Conservation (phyloP, 2,113 vertebrate genomes). For the Pteropus alecto region DNA sequence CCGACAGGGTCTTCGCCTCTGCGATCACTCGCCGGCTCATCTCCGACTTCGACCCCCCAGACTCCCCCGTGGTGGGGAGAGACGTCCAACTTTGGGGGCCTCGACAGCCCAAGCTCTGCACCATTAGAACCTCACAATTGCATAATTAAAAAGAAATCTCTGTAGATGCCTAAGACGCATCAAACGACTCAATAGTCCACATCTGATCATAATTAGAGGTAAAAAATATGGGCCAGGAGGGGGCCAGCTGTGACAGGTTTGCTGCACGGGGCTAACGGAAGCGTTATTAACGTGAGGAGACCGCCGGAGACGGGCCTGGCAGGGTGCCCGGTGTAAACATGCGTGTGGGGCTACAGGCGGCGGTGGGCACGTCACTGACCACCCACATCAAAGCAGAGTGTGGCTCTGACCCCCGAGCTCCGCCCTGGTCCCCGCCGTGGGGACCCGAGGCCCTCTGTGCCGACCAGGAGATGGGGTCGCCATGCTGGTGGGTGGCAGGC, state of each 20-base stretch:
- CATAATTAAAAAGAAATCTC: conserved; percentile 79
- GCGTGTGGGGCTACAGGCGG: not conserved
- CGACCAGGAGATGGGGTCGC: accelerated
- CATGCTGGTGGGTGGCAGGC: accelerated
- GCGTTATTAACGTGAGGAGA: conserved; percentile 75
- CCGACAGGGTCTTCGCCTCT: accelerated
- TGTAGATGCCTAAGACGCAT: conserved; percentile 65
- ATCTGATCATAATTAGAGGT: conserved; percentile 77
- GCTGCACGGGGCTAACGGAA: conserved; percentile 68
- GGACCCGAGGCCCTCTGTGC: not conserved
- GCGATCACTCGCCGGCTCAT: accelerated
- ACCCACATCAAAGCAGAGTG: not conserved
- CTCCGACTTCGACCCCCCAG: accelerated
- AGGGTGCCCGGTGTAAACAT: conserved; percentile 55
- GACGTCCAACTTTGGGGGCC: not conserved
- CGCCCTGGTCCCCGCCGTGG: accelerated
- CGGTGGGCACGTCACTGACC: conserved; percentile 42
- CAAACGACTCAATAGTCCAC: conserved; percentile 69
- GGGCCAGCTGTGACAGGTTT: conserved; percentile 69
- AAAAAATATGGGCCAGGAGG: conserved; percentile 69
- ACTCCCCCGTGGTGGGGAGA: not conserved
- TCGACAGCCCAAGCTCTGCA: conserved; percentile 56
- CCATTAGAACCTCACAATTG: conserved; percentile 58
- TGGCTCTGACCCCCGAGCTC: not conserved
- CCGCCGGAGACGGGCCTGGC: conserved; percentile 64